A percentile compares a stretch with the other conserved stretches of the same genome.
Evolutionary conservation across 2,888 invertebrate genomes (phyloP).

Genomic region (Ganaspis brasiliensis): DNA sequence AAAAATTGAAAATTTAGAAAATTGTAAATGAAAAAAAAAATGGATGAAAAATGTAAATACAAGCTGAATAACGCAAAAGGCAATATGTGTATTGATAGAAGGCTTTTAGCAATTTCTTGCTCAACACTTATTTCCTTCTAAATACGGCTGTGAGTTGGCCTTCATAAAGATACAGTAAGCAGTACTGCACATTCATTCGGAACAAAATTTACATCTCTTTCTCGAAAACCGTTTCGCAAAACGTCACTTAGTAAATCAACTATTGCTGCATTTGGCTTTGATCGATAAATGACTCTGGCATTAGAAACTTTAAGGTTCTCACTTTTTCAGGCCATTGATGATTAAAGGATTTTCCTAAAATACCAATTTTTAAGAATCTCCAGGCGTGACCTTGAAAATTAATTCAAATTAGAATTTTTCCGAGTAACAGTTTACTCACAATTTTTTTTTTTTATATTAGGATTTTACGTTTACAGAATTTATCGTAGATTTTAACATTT

Average conservation of each 20-base stretch:
- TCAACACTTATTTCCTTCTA: slow-evolving; percentile 31
- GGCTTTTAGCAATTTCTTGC: slow-evolving; percentile 30
- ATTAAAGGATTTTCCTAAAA: not conserved
- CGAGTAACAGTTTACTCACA: not conserved
- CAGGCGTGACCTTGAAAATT: not conserved
- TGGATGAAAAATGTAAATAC: not conserved
- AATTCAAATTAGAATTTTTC: not conserved
- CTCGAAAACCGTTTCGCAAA: slow-evolving; percentile 40
- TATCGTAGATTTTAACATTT: not conserved
- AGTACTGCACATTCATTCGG: slow-evolving; percentile 30
- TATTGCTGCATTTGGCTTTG: slow-evolving; percentile 26
- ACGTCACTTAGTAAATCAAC: slow-evolving; percentile 15
- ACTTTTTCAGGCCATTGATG: not conserved
- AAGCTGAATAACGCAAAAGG: slow-evolving; percentile 24
- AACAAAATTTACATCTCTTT: slow-evolving; percentile 42
- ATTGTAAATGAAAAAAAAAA: not conserved
- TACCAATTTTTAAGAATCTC: not conserved
- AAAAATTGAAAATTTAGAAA: too few species aligned
- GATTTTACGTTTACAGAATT: not conserved
- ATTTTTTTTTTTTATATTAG: not conserved
- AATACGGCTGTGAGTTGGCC: slow-evolving; percentile 26
- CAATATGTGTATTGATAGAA: slow-evolving; percentile 15
- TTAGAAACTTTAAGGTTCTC: slow-evolving; percentile 5
- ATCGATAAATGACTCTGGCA: slow-evolving; percentile 12
- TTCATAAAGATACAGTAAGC: slow-evolving; percentile 17